Evolutionary conservation across 2,888 invertebrate genomes (phyloP).

Genomic region (Scrobipalpa atriplicella): DNA sequence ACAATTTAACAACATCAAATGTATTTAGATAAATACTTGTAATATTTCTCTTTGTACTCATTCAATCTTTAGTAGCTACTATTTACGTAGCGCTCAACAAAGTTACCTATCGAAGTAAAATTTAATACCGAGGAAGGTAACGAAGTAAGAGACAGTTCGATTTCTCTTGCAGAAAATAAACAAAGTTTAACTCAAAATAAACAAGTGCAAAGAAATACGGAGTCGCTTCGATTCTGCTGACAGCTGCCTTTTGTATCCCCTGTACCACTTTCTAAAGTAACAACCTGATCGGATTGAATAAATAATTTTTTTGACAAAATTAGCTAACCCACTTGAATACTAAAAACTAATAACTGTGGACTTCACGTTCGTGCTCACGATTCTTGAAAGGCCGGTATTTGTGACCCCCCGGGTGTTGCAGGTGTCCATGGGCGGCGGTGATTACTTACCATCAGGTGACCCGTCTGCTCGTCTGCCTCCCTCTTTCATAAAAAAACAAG

Average conservation of each 20-base stretch:
- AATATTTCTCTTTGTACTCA: too few species aligned
- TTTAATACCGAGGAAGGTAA: neutral
- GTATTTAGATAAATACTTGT: too few species aligned
- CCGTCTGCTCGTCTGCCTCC: too few species aligned
- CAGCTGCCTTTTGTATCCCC: neutral
- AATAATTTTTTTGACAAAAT: neutral
- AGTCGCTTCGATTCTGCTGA: neutral
- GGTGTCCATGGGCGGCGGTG: too few species aligned
- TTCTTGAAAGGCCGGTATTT: too few species aligned
- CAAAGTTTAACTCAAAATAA: conserved; percentile 17
- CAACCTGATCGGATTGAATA: neutral
- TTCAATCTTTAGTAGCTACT: too few species aligned
- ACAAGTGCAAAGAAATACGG: conserved; percentile 14
- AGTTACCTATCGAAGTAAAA: neutral
- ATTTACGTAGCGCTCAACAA: too few species aligned
- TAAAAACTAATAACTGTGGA: neutral
- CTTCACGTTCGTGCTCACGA: neutral
- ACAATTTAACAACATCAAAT: too few species aligned
- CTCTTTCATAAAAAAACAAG: too few species aligned
- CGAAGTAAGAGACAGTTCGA: conserved; percentile 4
- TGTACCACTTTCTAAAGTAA: neutral
- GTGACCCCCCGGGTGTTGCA: too few species aligned
- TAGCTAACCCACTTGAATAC: neutral
- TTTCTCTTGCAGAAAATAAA: neutral
- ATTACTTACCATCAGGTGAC: too few species aligned